These are phyloP conservation scores for Neostethus bicornis DNA, from an alignment of 2,797 vertebrate genomes.

Conservation along the genomic window DNA sequence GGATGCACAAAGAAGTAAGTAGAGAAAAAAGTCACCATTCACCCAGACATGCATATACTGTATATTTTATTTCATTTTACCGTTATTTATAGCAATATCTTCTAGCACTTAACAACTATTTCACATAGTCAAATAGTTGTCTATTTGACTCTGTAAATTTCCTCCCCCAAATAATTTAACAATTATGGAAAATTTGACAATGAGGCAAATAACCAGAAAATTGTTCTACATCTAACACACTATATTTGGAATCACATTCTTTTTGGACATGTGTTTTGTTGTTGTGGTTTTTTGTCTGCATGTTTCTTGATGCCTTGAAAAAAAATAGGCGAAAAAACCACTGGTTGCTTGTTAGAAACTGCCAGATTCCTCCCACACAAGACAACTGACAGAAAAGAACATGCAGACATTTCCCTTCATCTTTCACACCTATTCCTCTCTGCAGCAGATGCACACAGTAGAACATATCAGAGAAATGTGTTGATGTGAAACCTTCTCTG, in stretches of 20 bases:
- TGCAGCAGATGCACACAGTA: slow-evolving; percentile 22
- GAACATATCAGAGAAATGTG: neutral
- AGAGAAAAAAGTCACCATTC: too few relatives aligned
- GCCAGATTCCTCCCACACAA: slow-evolving; percentile 28
- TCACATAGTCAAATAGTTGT: too few relatives aligned
- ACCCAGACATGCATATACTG: too few relatives aligned
- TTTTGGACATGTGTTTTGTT: neutral
- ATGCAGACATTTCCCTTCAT: slow-evolving; percentile 2
- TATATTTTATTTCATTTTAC: too few relatives aligned
- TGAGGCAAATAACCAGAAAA: neutral
- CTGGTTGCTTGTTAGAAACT: slow-evolving; percentile 24
- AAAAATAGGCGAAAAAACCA: slow-evolving; percentile 6
- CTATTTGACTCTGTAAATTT: too few relatives aligned
- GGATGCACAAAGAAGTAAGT: too few relatives aligned
- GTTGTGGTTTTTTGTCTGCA: neutral
- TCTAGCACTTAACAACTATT: too few relatives aligned
- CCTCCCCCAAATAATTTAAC: neutral
- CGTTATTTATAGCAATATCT: too few relatives aligned
- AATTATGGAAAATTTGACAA: neutral
- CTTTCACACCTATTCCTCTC: slow-evolving; percentile 11
- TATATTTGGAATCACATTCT: too few relatives aligned
- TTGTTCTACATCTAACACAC: neutral
- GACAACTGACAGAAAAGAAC: slow-evolving; percentile 16
- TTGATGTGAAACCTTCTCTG: slow-evolving; percentile 9
- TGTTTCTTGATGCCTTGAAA: neutral